A percentile compares a stretch with the other conserved stretches of the same genome.
These are phyloP conservation scores for Sebastes matsubarae DNA, from an alignment of 2,797 vertebrate genomes.

Conservation along the genomic window DNA sequence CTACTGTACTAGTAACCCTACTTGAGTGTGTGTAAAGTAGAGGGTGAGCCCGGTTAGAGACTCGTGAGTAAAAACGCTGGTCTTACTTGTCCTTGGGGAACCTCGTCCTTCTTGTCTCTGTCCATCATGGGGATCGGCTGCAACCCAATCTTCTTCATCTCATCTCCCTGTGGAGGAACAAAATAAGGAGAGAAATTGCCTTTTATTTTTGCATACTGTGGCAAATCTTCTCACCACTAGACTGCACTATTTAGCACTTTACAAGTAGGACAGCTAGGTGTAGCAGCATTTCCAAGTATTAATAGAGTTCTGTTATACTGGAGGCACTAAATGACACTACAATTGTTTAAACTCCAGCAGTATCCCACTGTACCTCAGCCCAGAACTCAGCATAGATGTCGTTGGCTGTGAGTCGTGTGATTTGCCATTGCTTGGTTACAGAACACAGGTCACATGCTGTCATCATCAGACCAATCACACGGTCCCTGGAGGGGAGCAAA, in stretches of 20 bases:
- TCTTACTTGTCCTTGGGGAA: constrained; percentile 96
- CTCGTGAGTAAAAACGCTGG: neutral
- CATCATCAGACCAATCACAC: constrained; percentile 99
- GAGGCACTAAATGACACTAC: constrained; percentile 42
- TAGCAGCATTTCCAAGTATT: constrained; percentile 20
- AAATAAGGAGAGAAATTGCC: neutral
- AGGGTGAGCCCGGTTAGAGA: neutral
- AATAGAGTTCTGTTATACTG: constrained; percentile 28
- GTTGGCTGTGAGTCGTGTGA: constrained; percentile 93
- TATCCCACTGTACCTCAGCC: constrained; percentile 89
- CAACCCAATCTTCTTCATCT: constrained; percentile 98
- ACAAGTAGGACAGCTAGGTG: constrained; percentile 2
- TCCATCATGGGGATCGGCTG: constrained; percentile 99
- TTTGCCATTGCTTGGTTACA: constrained; percentile 96
- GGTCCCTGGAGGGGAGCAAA: constrained; percentile 87
- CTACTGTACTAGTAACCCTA: neutral
- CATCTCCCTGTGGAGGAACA: constrained; percentile 88
- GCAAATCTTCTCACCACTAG: constrained; percentile 21
- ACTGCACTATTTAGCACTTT: constrained; percentile 22
- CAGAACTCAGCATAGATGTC: constrained; percentile 99
- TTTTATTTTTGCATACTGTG: constrained; percentile 17
- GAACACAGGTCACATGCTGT: constrained; percentile 99
- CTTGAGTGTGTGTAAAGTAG: neutral
- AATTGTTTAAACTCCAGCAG: constrained; percentile 49
- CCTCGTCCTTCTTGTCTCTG: constrained; percentile 95